These are phyloP conservation scores for Venustaconcha ellipsiformis DNA, from an alignment of 1,140 invertebrate genomes.

Conservation along the genomic window DNA sequence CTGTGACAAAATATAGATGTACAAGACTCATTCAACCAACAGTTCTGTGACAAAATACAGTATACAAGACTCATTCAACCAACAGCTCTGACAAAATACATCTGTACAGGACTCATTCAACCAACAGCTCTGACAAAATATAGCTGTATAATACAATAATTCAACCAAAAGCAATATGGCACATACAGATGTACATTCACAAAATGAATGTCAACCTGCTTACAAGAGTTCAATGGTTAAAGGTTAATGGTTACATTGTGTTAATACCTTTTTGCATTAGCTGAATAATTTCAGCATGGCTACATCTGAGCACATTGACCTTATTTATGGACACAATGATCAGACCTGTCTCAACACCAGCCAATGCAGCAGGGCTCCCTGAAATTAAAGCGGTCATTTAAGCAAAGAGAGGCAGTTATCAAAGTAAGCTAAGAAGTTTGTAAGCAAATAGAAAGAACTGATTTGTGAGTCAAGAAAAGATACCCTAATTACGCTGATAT, in stretches of 20 bases:
- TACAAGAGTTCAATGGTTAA: background rate
- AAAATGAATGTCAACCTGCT: background rate
- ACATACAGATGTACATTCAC: background rate
- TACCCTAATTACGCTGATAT: too few relatives aligned
- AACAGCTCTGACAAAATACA: background rate
- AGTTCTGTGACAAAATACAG: background rate
- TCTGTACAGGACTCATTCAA: background rate
- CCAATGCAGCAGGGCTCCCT: conserved; percentile 83
- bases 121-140: background rate
- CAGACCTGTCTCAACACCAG: conserved; percentile 92
- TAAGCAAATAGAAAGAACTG: too few relatives aligned
- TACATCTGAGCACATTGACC: conserved; percentile 88
- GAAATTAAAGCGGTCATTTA: background rate
- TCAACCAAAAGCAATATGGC: background rate
- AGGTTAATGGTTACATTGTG: background rate
- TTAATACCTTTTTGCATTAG: conserved; percentile 86
- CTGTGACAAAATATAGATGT: background rate
- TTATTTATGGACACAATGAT: conserved; percentile 94
- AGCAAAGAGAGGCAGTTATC: too few relatives aligned
- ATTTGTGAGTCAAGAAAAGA: too few relatives aligned
- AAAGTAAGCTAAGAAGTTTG: too few relatives aligned
- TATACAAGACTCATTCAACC: background rate
- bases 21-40: background rate
- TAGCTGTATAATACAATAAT: background rate
- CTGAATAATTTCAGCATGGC: conserved; percentile 94